phyloP scores from a whole-genome alignment of 2,797 vertebrate genomes.

The Erethizon dorsatum region DNA sequence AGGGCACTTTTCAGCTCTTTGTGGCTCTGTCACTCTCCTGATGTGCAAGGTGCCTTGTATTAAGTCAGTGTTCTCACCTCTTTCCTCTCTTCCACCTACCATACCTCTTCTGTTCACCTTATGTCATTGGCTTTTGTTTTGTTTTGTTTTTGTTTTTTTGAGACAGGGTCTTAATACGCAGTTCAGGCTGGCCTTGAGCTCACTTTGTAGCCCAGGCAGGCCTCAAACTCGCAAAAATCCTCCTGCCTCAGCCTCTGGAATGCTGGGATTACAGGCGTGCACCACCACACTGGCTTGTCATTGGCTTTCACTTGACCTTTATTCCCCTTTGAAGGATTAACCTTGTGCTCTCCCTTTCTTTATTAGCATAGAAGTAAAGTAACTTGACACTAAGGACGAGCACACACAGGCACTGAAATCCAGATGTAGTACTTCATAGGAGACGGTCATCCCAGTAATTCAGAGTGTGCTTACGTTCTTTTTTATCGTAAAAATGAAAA shows the following conservation, averaged over 20 bases:
- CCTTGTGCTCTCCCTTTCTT: background rate
- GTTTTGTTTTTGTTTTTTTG: background rate
- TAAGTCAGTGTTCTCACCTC: background rate
- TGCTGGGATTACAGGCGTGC: background rate
- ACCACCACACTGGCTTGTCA: background rate
- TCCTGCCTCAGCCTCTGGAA: background rate
- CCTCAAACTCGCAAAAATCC: background rate
- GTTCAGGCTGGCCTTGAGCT: background rate
- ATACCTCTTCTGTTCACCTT: background rate
- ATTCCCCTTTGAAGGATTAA: background rate
- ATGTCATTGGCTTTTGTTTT: background rate
- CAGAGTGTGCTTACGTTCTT: constrained; percentile 34
- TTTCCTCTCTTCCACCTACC: background rate
- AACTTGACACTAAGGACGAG: background rate
- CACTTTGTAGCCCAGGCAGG: background rate
- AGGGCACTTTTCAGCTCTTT: background rate
- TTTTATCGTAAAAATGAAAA: constrained; percentile 32
- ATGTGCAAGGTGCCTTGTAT: background rate
- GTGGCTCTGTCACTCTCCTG: background rate
- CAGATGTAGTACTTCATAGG: background rate
- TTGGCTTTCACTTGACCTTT: background rate
- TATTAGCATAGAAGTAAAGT: background rate
- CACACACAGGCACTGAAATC: background rate
- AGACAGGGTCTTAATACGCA: background rate
- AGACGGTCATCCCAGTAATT: background rate